Base-by-base conservation (phyloP, 37 sponge, comb jelly and placozoan species). In the Petrosia ficiformis region DNA sequence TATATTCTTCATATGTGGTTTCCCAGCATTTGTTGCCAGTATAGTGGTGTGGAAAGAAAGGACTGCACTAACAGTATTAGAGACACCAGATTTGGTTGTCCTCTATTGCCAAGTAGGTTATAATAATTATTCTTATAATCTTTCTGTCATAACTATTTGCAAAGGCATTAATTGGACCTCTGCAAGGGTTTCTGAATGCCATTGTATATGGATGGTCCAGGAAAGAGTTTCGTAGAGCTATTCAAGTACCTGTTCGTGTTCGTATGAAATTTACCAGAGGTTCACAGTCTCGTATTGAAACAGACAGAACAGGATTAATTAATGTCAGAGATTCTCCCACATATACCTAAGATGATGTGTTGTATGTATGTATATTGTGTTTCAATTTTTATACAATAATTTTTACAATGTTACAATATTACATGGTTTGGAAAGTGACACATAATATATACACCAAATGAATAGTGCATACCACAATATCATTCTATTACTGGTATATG, bases 141-240 rank as follows among this genome's bases (percentile, higher is more conserved):
- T 22, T 10, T 8, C n/a, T 61, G 14, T n/a, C n/a, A 6, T n/a
- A 26, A 8, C 26, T 5, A n/a, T 61, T 61, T 11, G 6, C 63
- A 21, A 30, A 90, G 91, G 91, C 91, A 21, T 42, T 90, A 0
- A n/a, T 81, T 31, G 40, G 64, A 42, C 91, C 91, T 21, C 68
- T 90, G 14, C 91, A 90, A 72, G 91, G 91, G 11, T 73, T 85
- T 67, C 73, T 81, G 36, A 90, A 90, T 57, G 81, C 91, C 28
- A 44, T 85, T 1, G 82, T 85, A 35, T 90, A 90, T 42, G 91
- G 91, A 0, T 90, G 86, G 86, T 76, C 91, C 0, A 80, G 91
- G 32, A 66, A 60, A 24, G 72, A 78, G 34, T 90, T 90, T 75
- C 59, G 80, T 4, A 77, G 57, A 59, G 74, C 86, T 28, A 65